Conservation (phyloP, 2,888 invertebrate species). For the Drosophila picticornis region DNA sequence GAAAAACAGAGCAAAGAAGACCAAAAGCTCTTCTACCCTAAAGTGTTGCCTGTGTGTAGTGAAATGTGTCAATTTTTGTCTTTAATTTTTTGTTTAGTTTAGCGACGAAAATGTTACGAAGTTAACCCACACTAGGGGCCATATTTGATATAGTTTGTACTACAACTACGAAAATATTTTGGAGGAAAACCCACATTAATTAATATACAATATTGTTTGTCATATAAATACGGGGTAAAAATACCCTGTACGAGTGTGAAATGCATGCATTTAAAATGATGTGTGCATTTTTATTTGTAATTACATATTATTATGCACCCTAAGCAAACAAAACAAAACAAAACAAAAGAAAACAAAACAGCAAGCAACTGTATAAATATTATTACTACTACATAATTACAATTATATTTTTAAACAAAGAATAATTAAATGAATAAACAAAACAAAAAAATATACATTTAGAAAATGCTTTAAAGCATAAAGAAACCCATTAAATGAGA, state of each 20-base stretch:
- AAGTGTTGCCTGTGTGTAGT: conserved; percentile 28
- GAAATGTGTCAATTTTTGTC: conserved; percentile 61
- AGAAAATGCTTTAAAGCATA: conserved; percentile 3
- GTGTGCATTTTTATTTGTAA: conserved; percentile 22
- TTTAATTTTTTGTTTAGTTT: conserved; percentile 11
- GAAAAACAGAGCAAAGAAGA: background rate
- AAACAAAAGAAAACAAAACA: conserved; percentile 18
- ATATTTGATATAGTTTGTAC: conserved; percentile 64
- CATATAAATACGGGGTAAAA: conserved; percentile 19
- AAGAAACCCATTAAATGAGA: conserved; percentile 1
- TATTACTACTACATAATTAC: conserved; percentile 50
- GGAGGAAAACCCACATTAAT: conserved; percentile 20
- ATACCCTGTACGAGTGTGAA: conserved; percentile 14
- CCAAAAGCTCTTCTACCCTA: conserved; percentile 1
- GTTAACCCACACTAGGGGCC: conserved; percentile 72
- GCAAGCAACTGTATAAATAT: conserved; percentile 59
- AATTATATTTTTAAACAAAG: conserved; percentile 53
- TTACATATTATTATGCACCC: conserved; percentile 7
- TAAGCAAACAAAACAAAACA: conserved; percentile 16
- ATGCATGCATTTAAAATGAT: conserved; percentile 13
- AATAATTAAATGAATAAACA: conserved; percentile 1
- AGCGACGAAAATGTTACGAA: conserved; percentile 38
- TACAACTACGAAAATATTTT: conserved; percentile 17
- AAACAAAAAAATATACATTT: background rate
- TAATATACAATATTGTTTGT: conserved; percentile 6